Percentiles rank a stretch among this genome's conserved stretches.
These are phyloP conservation scores for Fundulus diaphanus DNA, from an alignment of 2,797 vertebrate species.

Conservation along the genomic window DNA sequence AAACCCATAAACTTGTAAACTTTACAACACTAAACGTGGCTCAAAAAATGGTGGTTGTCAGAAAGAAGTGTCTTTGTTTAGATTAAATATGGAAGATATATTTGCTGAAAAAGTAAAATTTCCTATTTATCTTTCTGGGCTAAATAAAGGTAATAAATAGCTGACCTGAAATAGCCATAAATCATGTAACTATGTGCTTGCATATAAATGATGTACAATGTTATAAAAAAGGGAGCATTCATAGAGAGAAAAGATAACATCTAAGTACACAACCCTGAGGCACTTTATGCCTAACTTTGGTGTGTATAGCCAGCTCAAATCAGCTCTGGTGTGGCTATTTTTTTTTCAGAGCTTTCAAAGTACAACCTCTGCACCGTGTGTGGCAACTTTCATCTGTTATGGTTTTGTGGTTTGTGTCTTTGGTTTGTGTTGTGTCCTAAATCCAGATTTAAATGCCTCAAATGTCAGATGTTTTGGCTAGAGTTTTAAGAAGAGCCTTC, in stretches of 20 bases:
- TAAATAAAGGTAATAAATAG: neutral
- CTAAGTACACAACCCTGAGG: neutral
- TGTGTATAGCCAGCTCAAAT: neutral
- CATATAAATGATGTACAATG: neutral
- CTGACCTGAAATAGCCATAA: neutral
- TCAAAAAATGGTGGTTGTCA: too few relatives aligned
- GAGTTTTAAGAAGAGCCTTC: too few relatives aligned
- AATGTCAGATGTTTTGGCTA: too few relatives aligned
- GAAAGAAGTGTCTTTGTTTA: neutral
- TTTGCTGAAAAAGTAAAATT: neutral
- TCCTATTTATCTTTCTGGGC: neutral
- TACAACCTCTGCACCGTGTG: too few relatives aligned
- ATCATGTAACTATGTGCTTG: neutral
- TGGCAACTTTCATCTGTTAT: too few relatives aligned
- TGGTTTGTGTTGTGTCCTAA: too few relatives aligned
- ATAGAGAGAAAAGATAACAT: neutral
- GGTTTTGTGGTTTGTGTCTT: too few relatives aligned
- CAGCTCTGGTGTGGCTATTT: neutral
- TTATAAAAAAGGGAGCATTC: neutral
- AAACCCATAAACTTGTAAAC: too few relatives aligned
- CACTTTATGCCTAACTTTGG: neutral
- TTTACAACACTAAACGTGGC: too few relatives aligned
- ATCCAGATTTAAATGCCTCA: too few relatives aligned
- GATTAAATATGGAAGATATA: neutral
- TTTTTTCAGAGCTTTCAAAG: too few relatives aligned